Evolutionary conservation across 2,113 vertebrate species (phyloP), one percentile per base, ranked within the genome.

Genomic region (Maccullochella peelii): DNA sequence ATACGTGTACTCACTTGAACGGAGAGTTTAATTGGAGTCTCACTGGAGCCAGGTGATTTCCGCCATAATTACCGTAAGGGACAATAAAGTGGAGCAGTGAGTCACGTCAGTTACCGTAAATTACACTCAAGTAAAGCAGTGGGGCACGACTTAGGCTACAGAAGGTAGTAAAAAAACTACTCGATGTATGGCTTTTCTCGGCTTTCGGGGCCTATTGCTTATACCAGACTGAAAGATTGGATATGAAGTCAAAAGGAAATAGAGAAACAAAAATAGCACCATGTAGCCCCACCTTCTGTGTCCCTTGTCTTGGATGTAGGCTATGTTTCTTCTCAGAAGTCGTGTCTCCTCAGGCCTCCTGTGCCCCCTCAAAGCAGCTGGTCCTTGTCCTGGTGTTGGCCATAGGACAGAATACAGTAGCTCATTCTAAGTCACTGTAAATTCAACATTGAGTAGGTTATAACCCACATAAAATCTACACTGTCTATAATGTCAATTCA

Each of bases 41-140:
- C 8, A 57, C 25, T 47, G 33, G 23, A 7, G 66, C 2, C 23
- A 18, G 23, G 21, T 20, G 23, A 62, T 3, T 21, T 69, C 67
- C 50, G 73, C 68, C 72, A 74, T 30, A 21, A 33, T 80, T 83
- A 91, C 88, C 69, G 88, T 80, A 90, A 83, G 1, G 1, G 2
- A 42, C 9, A 16, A 50, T 71, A 12, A 9, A 69, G 55, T 25
- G 44, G 63, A 5, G 63, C 73, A 33, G 30, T 68, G 66, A 85
- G 38, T 80, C n/a, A 84, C 20, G 23, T 27, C 62, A 44, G 6
- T 61, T 84, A 84, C 69, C 74, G 71, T 86, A 88, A 88, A 69
- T 25, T 3, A 47, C 33, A 38, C 11, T 16, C 7, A 62, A 15
- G 21, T 18, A 16, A 42, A 5, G 9, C 30, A 38, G 15, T 50